phyloP scores from a whole-genome alignment of 2,797 vertebrate genomes.

The Hippopotamyrus pictus region DNA sequence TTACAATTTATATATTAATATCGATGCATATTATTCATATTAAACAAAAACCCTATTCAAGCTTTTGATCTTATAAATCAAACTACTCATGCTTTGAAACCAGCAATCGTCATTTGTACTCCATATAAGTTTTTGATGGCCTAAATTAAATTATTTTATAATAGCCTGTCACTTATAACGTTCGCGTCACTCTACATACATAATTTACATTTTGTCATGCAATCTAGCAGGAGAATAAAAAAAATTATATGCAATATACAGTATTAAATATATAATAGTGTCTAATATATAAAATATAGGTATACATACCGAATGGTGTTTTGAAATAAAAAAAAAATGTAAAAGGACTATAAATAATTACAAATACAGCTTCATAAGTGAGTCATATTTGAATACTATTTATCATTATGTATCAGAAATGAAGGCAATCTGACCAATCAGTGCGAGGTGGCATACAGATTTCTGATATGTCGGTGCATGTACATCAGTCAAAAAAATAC shows the following conservation, averaged over 20 bases:
- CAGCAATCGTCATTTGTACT: background rate
- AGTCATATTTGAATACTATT: background rate
- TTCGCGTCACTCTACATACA: background rate
- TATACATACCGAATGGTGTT: background rate
- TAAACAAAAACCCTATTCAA: background rate
- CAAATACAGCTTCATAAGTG: background rate
- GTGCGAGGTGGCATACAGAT: background rate
- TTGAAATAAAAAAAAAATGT: background rate
- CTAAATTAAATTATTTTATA: background rate
- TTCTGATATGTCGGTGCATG: background rate
- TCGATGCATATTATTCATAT: background rate
- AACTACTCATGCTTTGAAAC: background rate
- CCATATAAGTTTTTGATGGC: background rate
- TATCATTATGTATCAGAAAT: background rate
- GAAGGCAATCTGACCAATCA: background rate
- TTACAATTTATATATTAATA: background rate
- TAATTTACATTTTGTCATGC: background rate
- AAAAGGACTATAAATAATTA: background rate
- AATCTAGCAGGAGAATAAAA: background rate
- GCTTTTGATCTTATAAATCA: background rate
- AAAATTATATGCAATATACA: background rate
- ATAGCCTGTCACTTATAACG: background rate
- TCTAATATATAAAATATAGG: background rate
- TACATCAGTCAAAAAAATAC: background rate
- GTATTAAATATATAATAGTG: background rate